A percentile compares a stretch with the other conserved stretches of the same genome.
Conservation (phyloP, 2,888 invertebrate genomes). For the Netelia fuscicornis region DNA sequence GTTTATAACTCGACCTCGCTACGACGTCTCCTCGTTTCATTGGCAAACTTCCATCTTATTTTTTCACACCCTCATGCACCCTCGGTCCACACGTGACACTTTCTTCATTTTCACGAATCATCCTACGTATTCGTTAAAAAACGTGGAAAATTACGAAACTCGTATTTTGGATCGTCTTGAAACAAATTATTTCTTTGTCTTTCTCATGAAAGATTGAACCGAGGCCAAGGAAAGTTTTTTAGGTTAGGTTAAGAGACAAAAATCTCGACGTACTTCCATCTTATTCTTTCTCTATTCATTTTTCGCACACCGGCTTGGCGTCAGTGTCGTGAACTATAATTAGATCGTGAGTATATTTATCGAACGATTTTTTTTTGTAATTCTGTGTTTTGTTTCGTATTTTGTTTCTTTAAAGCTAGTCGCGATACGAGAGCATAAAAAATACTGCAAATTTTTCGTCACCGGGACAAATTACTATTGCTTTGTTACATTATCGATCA, state of each 20-base stretch:
- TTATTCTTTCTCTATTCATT: constrained; percentile 18
- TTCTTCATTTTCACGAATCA: constrained; percentile 53
- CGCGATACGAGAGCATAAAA: not conserved
- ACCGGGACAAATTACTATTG: not conserved
- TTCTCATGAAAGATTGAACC: constrained; percentile 4
- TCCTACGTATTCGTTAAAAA: constrained; percentile 38
- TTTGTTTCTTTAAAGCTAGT: constrained; percentile 5
- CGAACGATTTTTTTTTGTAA: constrained; percentile 33
- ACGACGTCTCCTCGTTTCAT: constrained; percentile 6
- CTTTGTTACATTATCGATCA: too few relatives aligned
- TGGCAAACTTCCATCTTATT: constrained; percentile 64
- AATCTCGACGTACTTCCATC: not conserved
- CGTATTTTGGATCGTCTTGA: not conserved
- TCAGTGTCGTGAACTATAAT: constrained; percentile 40
- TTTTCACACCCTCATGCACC: constrained; percentile 8
- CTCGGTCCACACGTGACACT: not conserved
- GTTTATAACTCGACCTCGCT: constrained; percentile 53
- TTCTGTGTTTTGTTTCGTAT: too few relatives aligned
- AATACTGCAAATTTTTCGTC: not conserved
- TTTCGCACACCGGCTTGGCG: constrained; percentile 1
- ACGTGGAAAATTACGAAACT: not conserved
- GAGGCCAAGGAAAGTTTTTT: not conserved
- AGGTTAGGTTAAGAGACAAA: not conserved
- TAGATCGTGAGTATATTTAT: constrained; percentile 36
- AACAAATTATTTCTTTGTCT: constrained; percentile 9